phyloP scores from a whole-genome alignment of 1,140 invertebrate species.

The Sinonovacula constricta region DNA sequence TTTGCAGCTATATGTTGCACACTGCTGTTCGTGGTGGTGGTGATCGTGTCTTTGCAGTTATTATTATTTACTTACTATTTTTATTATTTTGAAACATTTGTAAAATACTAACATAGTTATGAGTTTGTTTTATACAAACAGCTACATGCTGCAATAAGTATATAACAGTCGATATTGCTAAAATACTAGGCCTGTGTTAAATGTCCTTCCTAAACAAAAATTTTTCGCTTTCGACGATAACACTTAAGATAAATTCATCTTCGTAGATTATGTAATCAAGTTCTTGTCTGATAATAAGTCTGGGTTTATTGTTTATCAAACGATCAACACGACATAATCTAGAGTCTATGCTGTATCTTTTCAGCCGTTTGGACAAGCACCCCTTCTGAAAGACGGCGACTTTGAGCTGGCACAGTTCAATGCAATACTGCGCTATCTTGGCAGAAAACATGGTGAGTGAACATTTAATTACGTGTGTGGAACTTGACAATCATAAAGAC shows the following conservation, averaged over 20 bases:
- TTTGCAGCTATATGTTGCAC: too few relatives aligned
- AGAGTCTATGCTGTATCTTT: conserved; percentile 32
- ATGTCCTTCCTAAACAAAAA: too few relatives aligned
- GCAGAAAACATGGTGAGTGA: conserved; percentile 69
- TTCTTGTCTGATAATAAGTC: neutral
- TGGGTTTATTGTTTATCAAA: neutral
- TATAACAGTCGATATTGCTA: too few relatives aligned
- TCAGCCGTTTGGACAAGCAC: conserved; percentile 74
- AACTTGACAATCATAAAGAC: too few relatives aligned
- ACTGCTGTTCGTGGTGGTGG: too few relatives aligned
- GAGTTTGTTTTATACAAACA: neutral
- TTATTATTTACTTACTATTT: too few relatives aligned
- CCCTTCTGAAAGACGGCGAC: conserved; percentile 65
- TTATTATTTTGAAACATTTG: neutral
- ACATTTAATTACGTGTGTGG: too few relatives aligned
- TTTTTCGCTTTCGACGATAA: too few relatives aligned
- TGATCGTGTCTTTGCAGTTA: too few relatives aligned
- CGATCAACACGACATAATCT: neutral
- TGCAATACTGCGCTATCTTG: conserved; percentile 75
- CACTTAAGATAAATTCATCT: too few relatives aligned
- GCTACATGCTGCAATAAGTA: too few relatives aligned
- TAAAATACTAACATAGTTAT: neutral
- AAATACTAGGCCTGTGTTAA: too few relatives aligned
- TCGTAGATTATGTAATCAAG: neutral
- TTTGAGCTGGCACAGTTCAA: conserved; percentile 73